A percentile compares a stretch with the other conserved stretches of the same genome.
phyloP scores from a whole-genome alignment of 2,113 vertebrate genomes.

The Brevimyrus niger region DNA sequence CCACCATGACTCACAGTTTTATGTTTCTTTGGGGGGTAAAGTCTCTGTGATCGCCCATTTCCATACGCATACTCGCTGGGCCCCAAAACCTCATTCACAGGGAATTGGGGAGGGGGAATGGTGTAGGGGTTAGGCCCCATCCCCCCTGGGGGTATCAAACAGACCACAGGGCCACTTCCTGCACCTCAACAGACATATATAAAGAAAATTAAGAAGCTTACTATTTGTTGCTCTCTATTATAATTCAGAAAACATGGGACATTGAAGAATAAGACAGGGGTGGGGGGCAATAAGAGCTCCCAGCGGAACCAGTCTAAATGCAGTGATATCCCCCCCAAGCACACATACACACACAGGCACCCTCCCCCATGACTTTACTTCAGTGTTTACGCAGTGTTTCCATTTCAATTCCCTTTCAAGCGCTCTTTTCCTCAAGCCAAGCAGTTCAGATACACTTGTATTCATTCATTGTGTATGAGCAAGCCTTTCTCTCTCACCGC shows the following conservation, averaged over 20 bases:
- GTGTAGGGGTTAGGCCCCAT: not conserved
- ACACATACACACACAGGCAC: slow-evolving; percentile 22
- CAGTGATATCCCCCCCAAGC: slow-evolving; percentile 11
- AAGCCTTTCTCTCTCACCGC: slow-evolving; percentile 42
- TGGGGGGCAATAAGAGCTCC: slow-evolving; percentile 28
- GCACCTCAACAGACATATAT: slow-evolving; percentile 27
- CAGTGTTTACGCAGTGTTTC: slow-evolving; percentile 29
- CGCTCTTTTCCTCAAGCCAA: slow-evolving; percentile 16
- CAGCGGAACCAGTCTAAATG: slow-evolving; percentile 32
- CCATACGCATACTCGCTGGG: slow-evolving; percentile 1
- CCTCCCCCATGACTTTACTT: slow-evolving; percentile 23
- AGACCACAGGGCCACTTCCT: slow-evolving; percentile 34
- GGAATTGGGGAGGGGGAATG: not conserved
- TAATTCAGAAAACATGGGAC: not conserved
- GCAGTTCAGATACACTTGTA: slow-evolving; percentile 44
- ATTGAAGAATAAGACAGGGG: slow-evolving; percentile 20
- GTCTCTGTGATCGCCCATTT: slow-evolving; percentile 21
- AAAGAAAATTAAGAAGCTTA: slow-evolving; percentile 17
- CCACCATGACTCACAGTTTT: not conserved
- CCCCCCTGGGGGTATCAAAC: slow-evolving; percentile 11
- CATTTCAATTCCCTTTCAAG: slow-evolving; percentile 44
- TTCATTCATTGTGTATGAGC: slow-evolving; percentile 39
- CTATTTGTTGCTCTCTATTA: slow-evolving; percentile 17
- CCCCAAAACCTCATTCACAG: slow-evolving; percentile 5
- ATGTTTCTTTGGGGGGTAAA: not conserved